Conservation (phyloP, 1,140 invertebrate species). For the Atta colombica region DNA sequence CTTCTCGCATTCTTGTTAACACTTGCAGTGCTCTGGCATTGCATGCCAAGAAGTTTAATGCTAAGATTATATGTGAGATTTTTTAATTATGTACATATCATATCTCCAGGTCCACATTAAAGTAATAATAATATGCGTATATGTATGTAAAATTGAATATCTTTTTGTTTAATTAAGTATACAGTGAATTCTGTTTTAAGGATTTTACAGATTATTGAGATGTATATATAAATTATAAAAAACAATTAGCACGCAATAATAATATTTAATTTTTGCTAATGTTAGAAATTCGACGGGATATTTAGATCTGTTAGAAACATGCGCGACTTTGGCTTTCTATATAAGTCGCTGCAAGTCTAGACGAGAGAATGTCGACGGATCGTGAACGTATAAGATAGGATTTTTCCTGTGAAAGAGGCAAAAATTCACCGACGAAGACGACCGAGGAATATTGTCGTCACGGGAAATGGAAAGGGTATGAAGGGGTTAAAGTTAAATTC, state of each 20-base stretch:
- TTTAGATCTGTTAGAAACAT: background rate
- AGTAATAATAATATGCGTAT: background rate
- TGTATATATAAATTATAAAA: background rate
- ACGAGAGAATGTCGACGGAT: slow-evolving; percentile 36
- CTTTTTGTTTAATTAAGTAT: background rate
- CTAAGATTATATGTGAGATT: background rate
- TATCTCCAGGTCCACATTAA: background rate
- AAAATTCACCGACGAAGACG: slow-evolving; percentile 4
- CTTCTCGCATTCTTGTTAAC: slow-evolving; percentile 17
- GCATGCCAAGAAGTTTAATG: slow-evolving; percentile 2
- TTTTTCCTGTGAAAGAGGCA: background rate
- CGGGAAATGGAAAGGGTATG: slow-evolving; percentile 57
- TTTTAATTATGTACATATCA: background rate
- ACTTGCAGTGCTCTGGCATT: background rate
- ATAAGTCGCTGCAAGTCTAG: slow-evolving; percentile 32
- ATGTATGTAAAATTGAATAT: background rate
- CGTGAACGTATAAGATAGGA: background rate
- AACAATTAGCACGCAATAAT: background rate
- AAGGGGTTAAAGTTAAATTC: slow-evolving; percentile 62
- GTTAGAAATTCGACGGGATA: background rate
- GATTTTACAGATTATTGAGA: background rate
- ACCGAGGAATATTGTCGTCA: slow-evolving; percentile 27
- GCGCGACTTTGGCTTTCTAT: slow-evolving; percentile 19
- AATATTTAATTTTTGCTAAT: background rate
- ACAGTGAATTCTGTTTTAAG: background rate